A percentile compares a stretch with the other conserved stretches of the same genome.
These are phyloP conservation scores for Tortricodes alternella DNA, from an alignment of 2,888 invertebrate species.

Conservation along the genomic window DNA sequence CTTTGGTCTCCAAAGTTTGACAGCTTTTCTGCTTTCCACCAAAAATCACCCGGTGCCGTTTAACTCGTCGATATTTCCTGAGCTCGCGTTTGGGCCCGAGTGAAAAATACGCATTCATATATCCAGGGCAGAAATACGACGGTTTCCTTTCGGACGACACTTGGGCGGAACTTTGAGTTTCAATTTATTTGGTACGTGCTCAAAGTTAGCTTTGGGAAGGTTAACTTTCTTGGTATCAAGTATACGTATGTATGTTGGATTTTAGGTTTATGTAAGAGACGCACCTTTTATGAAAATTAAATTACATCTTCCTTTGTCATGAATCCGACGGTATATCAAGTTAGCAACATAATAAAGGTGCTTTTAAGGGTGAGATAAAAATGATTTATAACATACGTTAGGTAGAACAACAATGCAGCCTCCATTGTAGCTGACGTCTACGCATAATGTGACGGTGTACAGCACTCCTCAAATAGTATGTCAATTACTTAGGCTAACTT, in stretches of 20 bases:
- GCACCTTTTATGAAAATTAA: constrained; percentile 6
- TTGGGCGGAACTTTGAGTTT: constrained; percentile 17
- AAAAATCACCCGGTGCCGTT: constrained; percentile 21
- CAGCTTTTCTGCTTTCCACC: constrained; percentile 5
- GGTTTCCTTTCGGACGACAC: constrained; percentile 15
- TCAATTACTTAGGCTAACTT: constrained; percentile 24
- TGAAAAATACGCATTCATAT: constrained; percentile 18
- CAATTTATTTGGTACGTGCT: constrained; percentile 27
- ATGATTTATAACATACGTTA: constrained; percentile 19
- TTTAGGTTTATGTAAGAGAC: background rate
- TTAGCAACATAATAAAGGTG: constrained; percentile 19
- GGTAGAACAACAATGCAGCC: constrained; percentile 18
- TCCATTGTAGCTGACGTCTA: constrained; percentile 21
- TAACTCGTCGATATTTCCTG: constrained; percentile 21
- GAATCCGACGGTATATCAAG: constrained; percentile 15
- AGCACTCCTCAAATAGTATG: constrained; percentile 9
- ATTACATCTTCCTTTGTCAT: constrained; percentile 20
- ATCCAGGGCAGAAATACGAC: constrained; percentile 12
- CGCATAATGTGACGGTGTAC: constrained; percentile 20
- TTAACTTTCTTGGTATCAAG: constrained; percentile 23
- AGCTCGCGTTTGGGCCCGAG: background rate
- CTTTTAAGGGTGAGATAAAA: constrained; percentile 18
- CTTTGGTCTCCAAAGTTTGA: background rate
- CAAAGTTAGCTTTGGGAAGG: constrained; percentile 1
- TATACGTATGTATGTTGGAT: constrained; percentile 9